phyloP scores from a whole-genome alignment of 2,113 vertebrate genomes.

The Proteles cristata region DNA sequence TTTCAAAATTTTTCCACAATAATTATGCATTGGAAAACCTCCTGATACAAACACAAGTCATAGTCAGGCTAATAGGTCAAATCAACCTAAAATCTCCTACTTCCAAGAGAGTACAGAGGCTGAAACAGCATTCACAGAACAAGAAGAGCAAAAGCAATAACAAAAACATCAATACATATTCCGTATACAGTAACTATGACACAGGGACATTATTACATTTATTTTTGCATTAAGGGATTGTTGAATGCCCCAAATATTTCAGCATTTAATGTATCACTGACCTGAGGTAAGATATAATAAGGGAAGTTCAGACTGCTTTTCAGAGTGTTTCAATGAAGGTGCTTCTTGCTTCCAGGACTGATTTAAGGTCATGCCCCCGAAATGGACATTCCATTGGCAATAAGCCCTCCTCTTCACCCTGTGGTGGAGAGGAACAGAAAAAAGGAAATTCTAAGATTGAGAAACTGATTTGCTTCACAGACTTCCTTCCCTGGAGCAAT shows the following conservation, averaged over 20 bases:
- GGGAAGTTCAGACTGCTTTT: neutral
- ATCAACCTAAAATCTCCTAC: conserved; percentile 4
- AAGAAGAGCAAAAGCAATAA: neutral
- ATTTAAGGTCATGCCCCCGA: neutral
- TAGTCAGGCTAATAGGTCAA: neutral
- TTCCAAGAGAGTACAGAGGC: neutral
- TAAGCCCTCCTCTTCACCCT: neutral
- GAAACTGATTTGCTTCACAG: neutral
- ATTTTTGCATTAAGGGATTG: neutral
- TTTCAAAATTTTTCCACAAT: conserved; percentile 60
- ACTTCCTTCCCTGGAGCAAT: neutral
- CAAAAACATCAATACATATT: neutral
- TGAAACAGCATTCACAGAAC: neutral
- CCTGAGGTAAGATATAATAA: rapidly evolving
- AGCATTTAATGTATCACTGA: neutral
- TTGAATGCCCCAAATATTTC: neutral
- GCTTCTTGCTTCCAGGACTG: neutral
- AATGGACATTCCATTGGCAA: neutral
- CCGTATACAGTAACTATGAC: neutral
- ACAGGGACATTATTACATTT: neutral
- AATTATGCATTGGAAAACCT: conserved; percentile 48
- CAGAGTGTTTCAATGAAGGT: neutral
- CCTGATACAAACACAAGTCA: conserved; percentile 13
- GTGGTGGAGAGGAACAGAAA: neutral
- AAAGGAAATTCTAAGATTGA: conserved; percentile 34